These are phyloP conservation scores for Stramonita haemastoma DNA, from an alignment of 2,888 invertebrate genomes.

Conservation along the genomic window DNA sequence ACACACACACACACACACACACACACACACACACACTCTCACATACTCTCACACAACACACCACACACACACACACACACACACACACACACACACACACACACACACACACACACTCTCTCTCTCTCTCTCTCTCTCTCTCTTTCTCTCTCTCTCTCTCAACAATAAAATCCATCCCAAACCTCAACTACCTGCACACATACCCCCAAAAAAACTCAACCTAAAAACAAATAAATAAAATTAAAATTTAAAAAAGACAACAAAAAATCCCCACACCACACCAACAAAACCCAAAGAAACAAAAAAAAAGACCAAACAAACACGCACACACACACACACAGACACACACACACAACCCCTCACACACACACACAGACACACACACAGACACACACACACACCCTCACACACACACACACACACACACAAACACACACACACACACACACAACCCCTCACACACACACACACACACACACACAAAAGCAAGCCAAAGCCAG, in stretches of 20 bases:
- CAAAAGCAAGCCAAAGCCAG: not conserved
- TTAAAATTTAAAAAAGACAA: not conserved
- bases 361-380: no score
- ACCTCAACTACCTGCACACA: not conserved
- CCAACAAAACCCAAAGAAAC: not conserved
- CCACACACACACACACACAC: not conserved
- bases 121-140: no score
- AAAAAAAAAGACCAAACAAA: not conserved
- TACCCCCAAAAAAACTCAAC: not conserved
- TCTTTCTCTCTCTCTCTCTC: not conserved
- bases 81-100: not conserved
- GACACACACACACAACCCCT: not conserved
- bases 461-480: not conserved
- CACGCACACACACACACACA: slow-evolving; percentile 1
- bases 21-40: slow-evolving; percentile 15
- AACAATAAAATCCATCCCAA: not conserved
- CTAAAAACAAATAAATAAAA: not conserved
- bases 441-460: not conserved
- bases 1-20: not conserved
- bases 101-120: no score
- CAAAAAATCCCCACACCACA: not conserved
- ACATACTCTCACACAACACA: not conserved
- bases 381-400: not conserved
- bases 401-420: no score
- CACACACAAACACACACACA: no score